Base-by-base conservation (phyloP, 2,888 invertebrate genomes). In the Hirtodrosophila histrioides region DNA sequence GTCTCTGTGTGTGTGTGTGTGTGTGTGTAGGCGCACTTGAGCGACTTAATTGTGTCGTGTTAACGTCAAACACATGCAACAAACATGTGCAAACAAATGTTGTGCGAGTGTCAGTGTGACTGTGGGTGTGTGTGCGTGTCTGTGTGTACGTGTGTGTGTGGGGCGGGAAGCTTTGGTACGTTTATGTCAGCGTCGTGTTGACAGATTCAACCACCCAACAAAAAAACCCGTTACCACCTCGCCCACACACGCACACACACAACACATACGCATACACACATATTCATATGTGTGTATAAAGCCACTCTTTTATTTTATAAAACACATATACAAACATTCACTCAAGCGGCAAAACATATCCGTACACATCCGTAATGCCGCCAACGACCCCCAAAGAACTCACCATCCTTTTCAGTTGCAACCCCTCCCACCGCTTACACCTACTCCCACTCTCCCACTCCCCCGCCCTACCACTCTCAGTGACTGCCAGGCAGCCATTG, bases 11-110 rank as follows among this genome's bases (percentile, higher is more conserved):
- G n/a, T 36, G 7, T 39, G n/a, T 17, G 27, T n/a, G 43, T 51
- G 44, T 46, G 27, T 39, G 64, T 57, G 45, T 81, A 70, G 81
- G 81, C 84, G 85, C 79, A 85, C 86, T 83, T 83, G 78, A 86
- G 83, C 83, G 88, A 88, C 88, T 87, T 85, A 85, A 85, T 85
- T 85, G 86, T 85, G 84, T 83, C 88, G 88, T 83, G 84, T 85
- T 87, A 85, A 87, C 86, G 84, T 87, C 84, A 88, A 86, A 85
- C 79, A 86, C 84, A 84, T 85, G 82, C 83, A 86, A 86, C 82
- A 83, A 85, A 83, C 83, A 85, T 85, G 69, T 74, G 85, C 85
- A 82, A 86, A 83, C 85, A 84, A 86, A 86, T 78, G 71, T 66
- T 76, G 51, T 67, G 58, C 31, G 9, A 48, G 61, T 46, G 45